phyloP scores from a whole-genome alignment of 2,888 invertebrate genomes.

The Eudasyphora cyanicolor region DNA sequence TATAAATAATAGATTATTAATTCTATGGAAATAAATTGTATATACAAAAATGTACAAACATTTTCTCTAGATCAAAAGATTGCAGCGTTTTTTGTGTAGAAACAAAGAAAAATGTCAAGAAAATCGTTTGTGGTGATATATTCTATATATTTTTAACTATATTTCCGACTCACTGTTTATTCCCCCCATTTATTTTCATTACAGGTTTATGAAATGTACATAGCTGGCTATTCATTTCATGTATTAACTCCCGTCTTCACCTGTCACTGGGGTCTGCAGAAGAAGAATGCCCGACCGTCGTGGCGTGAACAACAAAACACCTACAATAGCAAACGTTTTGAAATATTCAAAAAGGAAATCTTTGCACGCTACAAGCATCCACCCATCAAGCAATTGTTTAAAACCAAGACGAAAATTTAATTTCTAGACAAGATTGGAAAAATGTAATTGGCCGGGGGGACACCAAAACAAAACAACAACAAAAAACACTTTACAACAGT shows the following conservation, averaged over 20 bases:
- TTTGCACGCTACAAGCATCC: conserved; percentile 84
- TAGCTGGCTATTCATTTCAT: conserved; percentile 92
- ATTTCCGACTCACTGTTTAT: no score
- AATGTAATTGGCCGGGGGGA: no score
- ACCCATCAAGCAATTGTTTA: conserved; percentile 39
- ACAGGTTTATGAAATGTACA: conserved; percentile 95
- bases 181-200: not conserved
- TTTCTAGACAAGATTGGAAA: no score
- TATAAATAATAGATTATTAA: no score
- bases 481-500: no score
- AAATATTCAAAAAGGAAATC: conserved; percentile 90
- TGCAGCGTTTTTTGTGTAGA: not conserved
- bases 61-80: no score
- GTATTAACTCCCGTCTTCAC: conserved; percentile 94
- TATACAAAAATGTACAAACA: no score
- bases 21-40: no score
- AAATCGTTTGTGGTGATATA: not conserved
- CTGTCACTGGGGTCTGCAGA: conserved; percentile 93
- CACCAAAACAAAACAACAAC: no score
- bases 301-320: conserved; percentile 94
- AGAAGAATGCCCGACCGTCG: conserved; percentile 87
- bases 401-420: conserved; percentile 34
- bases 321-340: conserved; percentile 89
- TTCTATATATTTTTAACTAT: no score
- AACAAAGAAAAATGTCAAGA: not conserved